Evolutionary conservation across 2,113 vertebrate genomes (phyloP).

Genomic region (Todiramphus saurophagus): DNA sequence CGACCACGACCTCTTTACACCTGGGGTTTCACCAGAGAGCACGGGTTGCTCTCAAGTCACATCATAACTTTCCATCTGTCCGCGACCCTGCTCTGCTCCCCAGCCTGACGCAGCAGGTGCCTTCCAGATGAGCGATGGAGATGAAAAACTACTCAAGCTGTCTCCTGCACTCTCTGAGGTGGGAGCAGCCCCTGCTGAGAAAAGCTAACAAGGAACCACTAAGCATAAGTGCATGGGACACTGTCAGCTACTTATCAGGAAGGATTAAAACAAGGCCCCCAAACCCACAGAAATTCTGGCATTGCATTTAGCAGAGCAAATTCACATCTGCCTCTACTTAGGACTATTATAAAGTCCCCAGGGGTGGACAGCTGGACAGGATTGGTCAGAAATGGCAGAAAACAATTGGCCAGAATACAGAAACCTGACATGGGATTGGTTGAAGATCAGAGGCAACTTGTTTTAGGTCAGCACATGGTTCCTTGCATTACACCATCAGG

Average conservation of each 20-base stretch:
- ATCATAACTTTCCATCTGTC: background rate
- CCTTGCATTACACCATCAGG: fast-evolving
- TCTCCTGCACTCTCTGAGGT: background rate
- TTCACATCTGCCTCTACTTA: background rate
- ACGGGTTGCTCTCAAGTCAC: background rate
- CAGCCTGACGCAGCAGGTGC: background rate
- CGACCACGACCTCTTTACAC: background rate
- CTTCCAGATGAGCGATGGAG: background rate
- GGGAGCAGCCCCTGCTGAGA: background rate
- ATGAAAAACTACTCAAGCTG: background rate
- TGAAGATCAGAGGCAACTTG: background rate
- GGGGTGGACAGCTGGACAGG: background rate
- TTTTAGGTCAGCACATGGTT: background rate
- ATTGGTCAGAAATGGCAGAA: background rate
- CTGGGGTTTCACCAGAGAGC: background rate
- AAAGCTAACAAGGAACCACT: slow-evolving; percentile 11
- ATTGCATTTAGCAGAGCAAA: background rate
- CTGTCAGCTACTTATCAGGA: slow-evolving; percentile 1
- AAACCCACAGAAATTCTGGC: background rate
- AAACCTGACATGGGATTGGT: background rate
- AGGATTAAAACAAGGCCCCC: background rate
- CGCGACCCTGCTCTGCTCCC: fast-evolving
- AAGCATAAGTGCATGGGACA: background rate
- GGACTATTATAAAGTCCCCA: background rate
- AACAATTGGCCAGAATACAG: background rate